Evolutionary conservation across 2,888 invertebrate species (phyloP).

Genomic region (Ophion slaviceki): DNA sequence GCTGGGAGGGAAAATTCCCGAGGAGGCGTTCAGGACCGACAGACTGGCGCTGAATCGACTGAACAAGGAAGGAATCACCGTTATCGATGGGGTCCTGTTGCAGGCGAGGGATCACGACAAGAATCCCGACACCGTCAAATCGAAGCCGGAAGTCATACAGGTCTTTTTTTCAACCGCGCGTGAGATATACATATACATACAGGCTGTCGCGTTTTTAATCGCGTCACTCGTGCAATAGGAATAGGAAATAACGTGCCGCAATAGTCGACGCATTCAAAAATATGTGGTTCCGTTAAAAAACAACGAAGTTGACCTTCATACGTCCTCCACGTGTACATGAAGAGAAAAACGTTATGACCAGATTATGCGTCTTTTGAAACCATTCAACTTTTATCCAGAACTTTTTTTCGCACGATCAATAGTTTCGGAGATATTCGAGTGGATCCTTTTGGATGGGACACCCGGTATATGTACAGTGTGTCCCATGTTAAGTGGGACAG

Average conservation of each 20-base stretch:
- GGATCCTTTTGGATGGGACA: not conserved
- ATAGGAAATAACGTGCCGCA: not conserved
- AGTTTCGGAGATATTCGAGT: not conserved
- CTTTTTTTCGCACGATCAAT: not conserved
- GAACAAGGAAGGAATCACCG: slow-evolving; percentile 86
- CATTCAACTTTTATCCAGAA: not conserved
- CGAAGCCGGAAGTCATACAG: slow-evolving; percentile 76
- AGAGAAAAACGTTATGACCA: not conserved
- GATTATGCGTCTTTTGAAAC: not conserved
- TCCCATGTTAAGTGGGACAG: not conserved
- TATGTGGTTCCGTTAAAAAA: not conserved
- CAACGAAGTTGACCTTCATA: not conserved
- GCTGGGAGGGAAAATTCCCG: slow-evolving; percentile 87
- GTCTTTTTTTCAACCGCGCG: slow-evolving; percentile 61
- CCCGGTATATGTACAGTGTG: not conserved
- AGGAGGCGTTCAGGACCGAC: slow-evolving; percentile 86
- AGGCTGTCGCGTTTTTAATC: not conserved
- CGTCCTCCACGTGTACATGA: not conserved
- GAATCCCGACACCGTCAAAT: slow-evolving; percentile 76
- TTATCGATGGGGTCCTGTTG: slow-evolving; percentile 86
- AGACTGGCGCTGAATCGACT: slow-evolving; percentile 86
- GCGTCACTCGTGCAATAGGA: not conserved
- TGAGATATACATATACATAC: not conserved
- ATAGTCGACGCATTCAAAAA: not conserved
- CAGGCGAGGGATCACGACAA: slow-evolving; percentile 82